phyloP scores from a whole-genome alignment of 2,113 vertebrate genomes.

The Riparia riparia region DNA sequence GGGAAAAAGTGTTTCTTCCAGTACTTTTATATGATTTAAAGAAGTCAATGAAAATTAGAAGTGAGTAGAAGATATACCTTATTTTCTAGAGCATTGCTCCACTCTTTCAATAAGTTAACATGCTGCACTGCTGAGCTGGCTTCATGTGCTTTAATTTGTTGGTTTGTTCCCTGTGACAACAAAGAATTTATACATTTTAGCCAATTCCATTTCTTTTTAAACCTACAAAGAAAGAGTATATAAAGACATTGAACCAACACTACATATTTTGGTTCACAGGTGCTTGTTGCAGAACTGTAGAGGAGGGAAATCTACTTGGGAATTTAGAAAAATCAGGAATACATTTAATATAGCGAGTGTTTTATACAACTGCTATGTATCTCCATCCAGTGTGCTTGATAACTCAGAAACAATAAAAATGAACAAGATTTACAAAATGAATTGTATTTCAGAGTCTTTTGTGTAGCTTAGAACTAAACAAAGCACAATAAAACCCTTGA shows the following conservation, averaged over 20 bases:
- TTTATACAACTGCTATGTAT: constrained; percentile 6
- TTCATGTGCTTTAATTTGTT: constrained; percentile 94
- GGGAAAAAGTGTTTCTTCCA: neutral
- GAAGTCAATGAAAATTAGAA: constrained; percentile 31
- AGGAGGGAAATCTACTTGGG: neutral
- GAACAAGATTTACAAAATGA: constrained; percentile 24
- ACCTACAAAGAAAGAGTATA: constrained; percentile 45
- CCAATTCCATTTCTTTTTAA: neutral
- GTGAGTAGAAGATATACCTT: constrained; percentile 83
- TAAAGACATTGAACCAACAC: constrained; percentile 22
- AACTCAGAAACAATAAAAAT: constrained; percentile 32
- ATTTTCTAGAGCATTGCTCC: constrained; percentile 88
- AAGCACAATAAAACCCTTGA: constrained; percentile 11
- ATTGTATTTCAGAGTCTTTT: constrained; percentile 19
- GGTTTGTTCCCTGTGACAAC: constrained; percentile 89
- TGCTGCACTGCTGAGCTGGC: constrained; percentile 90
- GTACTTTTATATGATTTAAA: constrained; percentile 23
- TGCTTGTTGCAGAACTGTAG: constrained; percentile 29
- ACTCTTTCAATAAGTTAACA: constrained; percentile 89
- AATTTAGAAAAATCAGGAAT: neutral
- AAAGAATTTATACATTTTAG: constrained; percentile 64
- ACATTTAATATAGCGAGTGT: constrained; percentile 43
- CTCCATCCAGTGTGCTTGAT: constrained; percentile 12
- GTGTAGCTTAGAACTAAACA: constrained; percentile 30
- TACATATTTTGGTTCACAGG: constrained; percentile 25